Base-by-base conservation (phyloP, 2,888 invertebrate species). In the Mellilla xanthometata region DNA sequence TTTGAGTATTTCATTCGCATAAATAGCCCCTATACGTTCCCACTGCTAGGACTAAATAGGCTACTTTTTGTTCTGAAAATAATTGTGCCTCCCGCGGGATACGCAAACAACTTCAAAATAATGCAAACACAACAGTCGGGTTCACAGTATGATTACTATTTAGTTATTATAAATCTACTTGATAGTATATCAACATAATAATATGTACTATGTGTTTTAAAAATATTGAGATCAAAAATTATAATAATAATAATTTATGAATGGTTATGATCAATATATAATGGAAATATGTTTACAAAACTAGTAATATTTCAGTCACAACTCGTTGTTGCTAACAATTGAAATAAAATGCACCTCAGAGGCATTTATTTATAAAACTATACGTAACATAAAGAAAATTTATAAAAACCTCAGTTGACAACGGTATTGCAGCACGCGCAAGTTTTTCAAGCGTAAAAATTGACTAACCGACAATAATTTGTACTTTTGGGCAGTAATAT, bases 301-400 rank as follows among this genome's bases (percentile, higher is more conserved):
- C 30, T 30, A 30, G 30, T 30, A 30, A 30, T 13, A 30, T 30
- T 30, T 30, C 30, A 30, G 30, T 30, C 30, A 30, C 30, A 30
- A 30, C 12, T 30, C 30, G 30, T 30, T 30, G 30, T 13, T 30
- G 13, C 13, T 30, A 30, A 30, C 15, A 30, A 30, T 30, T 29
- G 12, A 29, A 29, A 29, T 29, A 29, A 29, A 29, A 29, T 29
- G 29, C 29, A 29, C 29, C 29, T 29, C 29, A 29, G 12, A 29
- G 29, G 29, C 29, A n/a, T n/a, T n/a, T n/a, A 29, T 29, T 29
- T 12, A 29, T 12, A 29, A 29, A 29, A 29, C 29, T 29, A 12
- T 29, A 2, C 29, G 29, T 29, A 29, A 29, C 29, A 29, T 29
- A 29, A 29, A 29, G 29, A 29, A 29, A 29, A 29, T 12, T 29